These are phyloP conservation scores for Drosophila arizonae DNA, from an alignment of 1,140 invertebrate genomes.

Conservation along the genomic window DNA sequence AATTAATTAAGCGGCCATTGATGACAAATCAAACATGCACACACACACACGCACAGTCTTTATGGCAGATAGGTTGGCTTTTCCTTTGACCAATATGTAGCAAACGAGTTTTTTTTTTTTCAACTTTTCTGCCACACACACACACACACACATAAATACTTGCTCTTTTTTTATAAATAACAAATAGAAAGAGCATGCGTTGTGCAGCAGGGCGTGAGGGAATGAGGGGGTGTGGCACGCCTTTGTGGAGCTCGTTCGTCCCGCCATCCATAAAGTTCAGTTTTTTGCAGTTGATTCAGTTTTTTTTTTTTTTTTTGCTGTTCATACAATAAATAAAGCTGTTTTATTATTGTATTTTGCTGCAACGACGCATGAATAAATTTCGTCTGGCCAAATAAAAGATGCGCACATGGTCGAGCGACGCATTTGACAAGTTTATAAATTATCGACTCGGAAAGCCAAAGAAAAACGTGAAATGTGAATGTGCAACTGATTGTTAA, in stretches of 20 bases:
- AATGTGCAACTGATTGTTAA: slow-evolving; percentile 48
- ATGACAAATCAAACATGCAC: slow-evolving; percentile 13
- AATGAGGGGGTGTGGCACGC: not conserved
- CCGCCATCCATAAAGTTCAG: slow-evolving; percentile 31
- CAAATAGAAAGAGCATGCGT: slow-evolving; percentile 15
- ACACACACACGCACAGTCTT: not conserved
- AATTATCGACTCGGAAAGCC: slow-evolving; percentile 41
- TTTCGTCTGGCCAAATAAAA: slow-evolving; percentile 46
- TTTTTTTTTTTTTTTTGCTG: slow-evolving; percentile 20
- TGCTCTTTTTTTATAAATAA: slow-evolving; percentile 15
- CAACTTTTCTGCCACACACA: not conserved
- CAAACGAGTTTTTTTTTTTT: not conserved
- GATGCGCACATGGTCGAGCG: slow-evolving; percentile 2
- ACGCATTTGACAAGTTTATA: slow-evolving; percentile 52
- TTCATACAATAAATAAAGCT: slow-evolving; percentile 52
- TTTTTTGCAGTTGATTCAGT: slow-evolving; percentile 9
- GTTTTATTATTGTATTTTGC: slow-evolving; percentile 50
- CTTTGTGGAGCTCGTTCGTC: slow-evolving; percentile 2
- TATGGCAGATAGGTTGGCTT: not conserved
- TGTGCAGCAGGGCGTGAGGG: too few species aligned
- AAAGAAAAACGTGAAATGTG: slow-evolving; percentile 11
- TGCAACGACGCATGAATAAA: slow-evolving; percentile 45
- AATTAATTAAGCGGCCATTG: slow-evolving; percentile 30
- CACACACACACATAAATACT: slow-evolving; percentile 28
- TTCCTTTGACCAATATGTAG: not conserved